Conservation (phyloP, 1,140 invertebrate genomes). For the Orius insidiosus region DNA sequence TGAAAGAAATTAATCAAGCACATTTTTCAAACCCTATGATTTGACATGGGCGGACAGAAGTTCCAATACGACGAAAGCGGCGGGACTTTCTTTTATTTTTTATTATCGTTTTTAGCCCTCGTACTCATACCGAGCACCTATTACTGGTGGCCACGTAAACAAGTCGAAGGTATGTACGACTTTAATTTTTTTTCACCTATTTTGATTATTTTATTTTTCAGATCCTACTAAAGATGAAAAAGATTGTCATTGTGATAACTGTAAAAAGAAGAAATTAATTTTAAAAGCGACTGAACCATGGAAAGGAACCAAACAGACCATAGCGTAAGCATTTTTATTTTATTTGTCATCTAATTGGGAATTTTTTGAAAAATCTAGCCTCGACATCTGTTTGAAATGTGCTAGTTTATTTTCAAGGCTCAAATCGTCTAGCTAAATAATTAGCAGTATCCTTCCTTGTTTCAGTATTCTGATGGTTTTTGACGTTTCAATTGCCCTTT, state of each 20-base stretch:
- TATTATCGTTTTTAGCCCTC: conserved; percentile 88
- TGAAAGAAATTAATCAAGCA: too few species aligned
- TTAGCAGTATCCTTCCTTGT: too few species aligned
- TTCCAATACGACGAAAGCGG: conserved; percentile 99
- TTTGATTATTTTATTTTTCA: conserved; percentile 26
- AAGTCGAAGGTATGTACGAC: conserved; percentile 55
- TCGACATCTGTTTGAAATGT: too few species aligned
- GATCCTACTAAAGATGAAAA: conserved; percentile 54
- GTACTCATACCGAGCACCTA: conserved; percentile 88
- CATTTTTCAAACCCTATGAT: not conserved
- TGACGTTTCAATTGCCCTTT: too few species aligned
- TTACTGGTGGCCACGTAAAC: conserved; percentile 87
- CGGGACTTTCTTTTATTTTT: conserved; percentile 96
- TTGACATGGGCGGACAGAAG: conserved; percentile 76
- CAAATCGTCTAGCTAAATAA: too few species aligned
- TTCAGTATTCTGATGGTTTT: too few species aligned
- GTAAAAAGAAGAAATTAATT: conserved; percentile 65
- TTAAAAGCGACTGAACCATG: conserved; percentile 71
- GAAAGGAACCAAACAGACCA: conserved; percentile 55
- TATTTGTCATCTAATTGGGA: too few species aligned
- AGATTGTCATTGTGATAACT: conserved; percentile 74
- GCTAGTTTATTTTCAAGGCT: too few species aligned
- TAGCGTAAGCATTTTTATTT: conserved; percentile 26
- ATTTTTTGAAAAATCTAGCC: too few species aligned
- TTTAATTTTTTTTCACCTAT: not conserved